Conservation (phyloP, 2,113 vertebrate genomes). For the Cynoglossus semilaevis region DNA sequence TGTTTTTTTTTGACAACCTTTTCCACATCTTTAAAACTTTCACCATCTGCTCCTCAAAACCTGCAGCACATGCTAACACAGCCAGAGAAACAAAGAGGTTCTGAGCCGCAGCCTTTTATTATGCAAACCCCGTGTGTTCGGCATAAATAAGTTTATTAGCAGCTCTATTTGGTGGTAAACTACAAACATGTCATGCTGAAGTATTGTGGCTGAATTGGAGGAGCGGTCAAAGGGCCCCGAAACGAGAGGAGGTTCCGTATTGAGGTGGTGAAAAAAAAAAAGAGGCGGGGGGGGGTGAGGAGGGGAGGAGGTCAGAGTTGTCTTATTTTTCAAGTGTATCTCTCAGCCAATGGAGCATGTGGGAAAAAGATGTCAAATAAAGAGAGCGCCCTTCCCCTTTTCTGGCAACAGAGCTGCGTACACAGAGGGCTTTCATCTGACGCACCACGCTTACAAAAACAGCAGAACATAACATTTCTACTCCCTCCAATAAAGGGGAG, state of each 20-base stretch:
- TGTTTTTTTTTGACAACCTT: slow-evolving; percentile 9
- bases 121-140: slow-evolving; percentile 42
- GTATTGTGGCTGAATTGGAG: slow-evolving; percentile 49
- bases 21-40: slow-evolving; percentile 13
- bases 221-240: slow-evolving; percentile 58
- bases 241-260: slow-evolving; percentile 67
- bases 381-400: slow-evolving; percentile 66
- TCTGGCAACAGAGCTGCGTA: slow-evolving; percentile 51
- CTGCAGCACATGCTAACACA: slow-evolving; percentile 35
- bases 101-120: slow-evolving; percentile 44
- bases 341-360: slow-evolving; percentile 76
- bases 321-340: slow-evolving; percentile 72
- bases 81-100: slow-evolving; percentile 32
- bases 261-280: slow-evolving; percentile 45
- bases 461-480: slow-evolving; percentile 78
- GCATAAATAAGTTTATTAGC: slow-evolving; percentile 45
- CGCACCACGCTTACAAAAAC: slow-evolving; percentile 74
- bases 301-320: slow-evolving; percentile 58
- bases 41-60: slow-evolving; percentile 35
- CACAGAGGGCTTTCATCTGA: slow-evolving; percentile 77
- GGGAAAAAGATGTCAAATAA: slow-evolving; percentile 81
- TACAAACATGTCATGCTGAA: slow-evolving; percentile 35
- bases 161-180: slow-evolving; percentile 38
- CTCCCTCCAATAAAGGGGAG: slow-evolving; percentile 68
- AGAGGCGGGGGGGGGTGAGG: not conserved